Conservation (phyloP, 2,113 vertebrate genomes). For the Dasyprocta punctata region DNA sequence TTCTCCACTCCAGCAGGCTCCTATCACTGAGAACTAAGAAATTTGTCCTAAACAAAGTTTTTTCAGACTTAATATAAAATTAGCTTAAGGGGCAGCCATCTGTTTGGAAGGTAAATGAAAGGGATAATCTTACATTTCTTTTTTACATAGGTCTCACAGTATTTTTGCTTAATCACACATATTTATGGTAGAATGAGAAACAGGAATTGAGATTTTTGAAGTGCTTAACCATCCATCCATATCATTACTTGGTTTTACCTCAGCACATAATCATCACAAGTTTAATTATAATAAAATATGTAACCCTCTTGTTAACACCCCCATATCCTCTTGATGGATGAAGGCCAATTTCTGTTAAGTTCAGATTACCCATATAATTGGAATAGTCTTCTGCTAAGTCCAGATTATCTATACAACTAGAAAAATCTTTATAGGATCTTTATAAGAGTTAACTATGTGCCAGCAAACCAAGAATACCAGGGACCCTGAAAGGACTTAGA, state of each 20-base stretch:
- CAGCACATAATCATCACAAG: background rate
- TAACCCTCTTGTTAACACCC: background rate
- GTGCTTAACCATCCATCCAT: background rate
- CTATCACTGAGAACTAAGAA: background rate
- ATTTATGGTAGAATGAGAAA: background rate
- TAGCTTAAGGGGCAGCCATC: background rate
- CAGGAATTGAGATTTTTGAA: background rate
- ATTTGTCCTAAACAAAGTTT: background rate
- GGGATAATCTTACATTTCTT: background rate
- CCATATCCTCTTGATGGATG: background rate
- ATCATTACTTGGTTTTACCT: background rate
- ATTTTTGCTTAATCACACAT: background rate
- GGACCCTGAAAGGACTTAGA: background rate
- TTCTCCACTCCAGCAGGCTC: background rate
- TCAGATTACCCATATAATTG: background rate
- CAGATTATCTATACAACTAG: background rate
- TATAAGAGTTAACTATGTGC: background rate
- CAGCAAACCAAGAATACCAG: background rate
- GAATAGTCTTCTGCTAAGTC: conserved; percentile 2
- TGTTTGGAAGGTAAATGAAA: background rate
- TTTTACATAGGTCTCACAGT: background rate
- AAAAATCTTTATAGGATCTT: background rate
- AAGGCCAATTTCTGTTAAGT: background rate
- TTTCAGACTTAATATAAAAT: background rate
- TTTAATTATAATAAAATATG: background rate